phyloP scores from a whole-genome alignment of 1,140 invertebrate species.

The Harpegnathos saltator region DNA sequence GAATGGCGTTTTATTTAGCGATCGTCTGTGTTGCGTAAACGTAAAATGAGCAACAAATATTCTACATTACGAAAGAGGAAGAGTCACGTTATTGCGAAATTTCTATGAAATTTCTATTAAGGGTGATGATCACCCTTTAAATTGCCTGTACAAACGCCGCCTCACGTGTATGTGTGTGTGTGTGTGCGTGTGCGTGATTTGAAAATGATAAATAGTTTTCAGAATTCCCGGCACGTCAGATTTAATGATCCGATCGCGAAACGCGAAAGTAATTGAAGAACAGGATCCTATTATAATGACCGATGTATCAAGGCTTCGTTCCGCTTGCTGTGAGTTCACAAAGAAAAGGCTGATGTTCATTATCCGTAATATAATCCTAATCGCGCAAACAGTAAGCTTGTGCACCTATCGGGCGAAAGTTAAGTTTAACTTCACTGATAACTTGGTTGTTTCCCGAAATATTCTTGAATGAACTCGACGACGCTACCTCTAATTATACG shows the following conservation, averaged over 20 bases:
- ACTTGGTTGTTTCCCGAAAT: too few species aligned
- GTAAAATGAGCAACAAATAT: too few species aligned
- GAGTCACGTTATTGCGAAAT: too few species aligned
- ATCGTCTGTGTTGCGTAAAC: too few species aligned
- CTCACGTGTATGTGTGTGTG: too few species aligned
- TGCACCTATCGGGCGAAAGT: background rate
- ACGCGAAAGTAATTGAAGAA: constrained; percentile 2
- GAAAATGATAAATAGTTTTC: background rate
- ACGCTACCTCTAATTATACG: background rate
- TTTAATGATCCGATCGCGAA: background rate
- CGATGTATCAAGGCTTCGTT: too few species aligned
- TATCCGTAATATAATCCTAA: background rate
- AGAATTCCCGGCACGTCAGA: background rate
- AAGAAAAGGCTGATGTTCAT: background rate
- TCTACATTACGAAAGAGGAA: too few species aligned
- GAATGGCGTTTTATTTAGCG: too few species aligned
- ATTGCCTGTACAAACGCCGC: background rate
- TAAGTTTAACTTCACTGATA: too few species aligned
- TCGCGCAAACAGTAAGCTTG: background rate
- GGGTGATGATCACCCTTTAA: constrained; percentile 2
- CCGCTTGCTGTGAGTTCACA: too few species aligned
- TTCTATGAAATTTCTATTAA: too few species aligned
- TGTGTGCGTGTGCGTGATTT: too few species aligned
- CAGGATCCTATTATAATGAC: background rate
- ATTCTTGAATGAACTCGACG: background rate